Base-by-base conservation (phyloP, 2,113 vertebrate species). In the Ictalurus furcatus region DNA sequence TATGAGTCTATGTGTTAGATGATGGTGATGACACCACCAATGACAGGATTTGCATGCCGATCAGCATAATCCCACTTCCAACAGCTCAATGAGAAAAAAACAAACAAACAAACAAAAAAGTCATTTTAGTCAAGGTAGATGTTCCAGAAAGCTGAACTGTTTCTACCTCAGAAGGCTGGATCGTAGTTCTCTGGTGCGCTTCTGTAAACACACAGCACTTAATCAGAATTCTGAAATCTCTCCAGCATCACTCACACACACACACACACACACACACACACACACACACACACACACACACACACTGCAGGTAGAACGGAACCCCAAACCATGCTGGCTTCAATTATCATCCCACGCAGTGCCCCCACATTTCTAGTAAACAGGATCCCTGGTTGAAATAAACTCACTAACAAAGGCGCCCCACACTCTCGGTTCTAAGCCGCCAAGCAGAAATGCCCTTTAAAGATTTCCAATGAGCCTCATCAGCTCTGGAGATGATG, bases 331-430 rank as follows among this genome's bases (percentile, higher is more conserved):
- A 85, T 2, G 78, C 90, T 91, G 91, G 85, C 87, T 89, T 91
- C 87, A 93, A 93, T 94, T 92, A 93, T 67, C 71, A 87, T 88
- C 56, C 37, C 9, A 67, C 16, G 92, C 69, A 84, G 92, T 37
- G 1, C 86, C 87, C 37, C 61, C 21, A 88, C 87, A 86, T 83
- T 85, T 78, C 52, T 85, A 88, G 89, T 94, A 94, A 95, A 93
- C 91, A 92, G 40, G 81, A 90, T 90, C 90, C 76, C 83, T 28
- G 25, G 69, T 61, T 92, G 61, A 90, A 92, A 89, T 93, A 94
- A 94, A 93, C 92, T 92, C n/a, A 56, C 34, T 63, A 93, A 91
- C 93, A 92, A 93, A 94, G 89, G 90, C 54, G 44, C 71, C 85
- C 71, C 54, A 61, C 30, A 28, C 58, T 59, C 73, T 78, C 7